Conservation (phyloP, 1,140 invertebrate species). For the Asbolus verrucosus region DNA sequence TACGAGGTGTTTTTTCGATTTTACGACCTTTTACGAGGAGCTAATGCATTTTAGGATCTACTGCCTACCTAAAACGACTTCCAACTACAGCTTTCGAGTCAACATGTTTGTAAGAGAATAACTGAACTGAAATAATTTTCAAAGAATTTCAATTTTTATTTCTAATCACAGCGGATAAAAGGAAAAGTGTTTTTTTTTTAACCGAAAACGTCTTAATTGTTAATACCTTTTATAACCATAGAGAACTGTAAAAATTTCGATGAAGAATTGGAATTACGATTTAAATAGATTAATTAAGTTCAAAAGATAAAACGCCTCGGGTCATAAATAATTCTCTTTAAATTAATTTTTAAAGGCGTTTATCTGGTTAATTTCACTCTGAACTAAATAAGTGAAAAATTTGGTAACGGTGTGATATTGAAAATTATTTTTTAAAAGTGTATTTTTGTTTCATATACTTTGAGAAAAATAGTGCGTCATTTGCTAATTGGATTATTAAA, state of each 20-base stretch:
- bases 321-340: slow-evolving; percentile 27
- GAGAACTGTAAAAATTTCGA: slow-evolving; percentile 3
- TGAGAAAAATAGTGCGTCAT: too few relatives aligned
- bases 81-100: too few relatives aligned
- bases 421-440: not conserved
- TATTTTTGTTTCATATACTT: not conserved
- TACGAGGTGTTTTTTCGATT: too few relatives aligned
- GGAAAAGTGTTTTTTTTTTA: not conserved
- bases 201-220: not conserved
- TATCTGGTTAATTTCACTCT: slow-evolving; percentile 18
- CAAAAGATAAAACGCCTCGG: slow-evolving; percentile 6
- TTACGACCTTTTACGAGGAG: too few relatives aligned
- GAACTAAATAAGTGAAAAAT: slow-evolving; percentile 9
- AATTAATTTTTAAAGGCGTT: slow-evolving; percentile 24
- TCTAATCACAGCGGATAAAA: too few relatives aligned
- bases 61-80: too few relatives aligned
- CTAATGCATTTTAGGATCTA: too few relatives aligned
- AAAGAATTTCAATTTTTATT: too few relatives aligned
- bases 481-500: too few relatives aligned
- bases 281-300: slow-evolving; percentile 23
- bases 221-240: not conserved
- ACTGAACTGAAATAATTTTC: too few relatives aligned
- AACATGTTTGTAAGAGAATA: too few relatives aligned
- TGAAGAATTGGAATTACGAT: slow-evolving; percentile 33
- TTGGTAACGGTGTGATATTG: not conserved